Conservation (phyloP, 2,888 invertebrate genomes). For the Ochropleura plecta region DNA sequence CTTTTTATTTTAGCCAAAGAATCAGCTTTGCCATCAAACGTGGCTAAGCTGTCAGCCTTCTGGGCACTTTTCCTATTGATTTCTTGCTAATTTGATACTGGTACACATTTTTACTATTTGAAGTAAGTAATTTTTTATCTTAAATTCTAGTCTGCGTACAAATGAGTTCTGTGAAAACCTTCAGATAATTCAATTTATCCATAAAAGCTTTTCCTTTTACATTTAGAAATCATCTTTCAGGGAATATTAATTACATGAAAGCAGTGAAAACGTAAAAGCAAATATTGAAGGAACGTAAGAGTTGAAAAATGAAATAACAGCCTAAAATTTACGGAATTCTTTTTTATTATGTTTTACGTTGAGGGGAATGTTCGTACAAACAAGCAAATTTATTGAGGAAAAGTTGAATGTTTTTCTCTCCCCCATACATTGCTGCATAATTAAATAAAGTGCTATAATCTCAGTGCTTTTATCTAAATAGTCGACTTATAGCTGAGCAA, state of each 20-base stretch:
- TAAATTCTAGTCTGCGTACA: not conserved
- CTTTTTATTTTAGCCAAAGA: too few species aligned
- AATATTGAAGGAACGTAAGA: constrained; percentile 41
- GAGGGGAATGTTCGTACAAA: constrained; percentile 42
- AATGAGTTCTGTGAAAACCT: not conserved
- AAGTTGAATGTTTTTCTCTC: constrained; percentile 53
- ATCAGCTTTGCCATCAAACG: too few species aligned
- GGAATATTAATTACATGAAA: constrained; percentile 23
- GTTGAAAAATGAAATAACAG: constrained; percentile 42
- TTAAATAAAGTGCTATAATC: constrained; percentile 59
- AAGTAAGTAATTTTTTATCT: too few species aligned
- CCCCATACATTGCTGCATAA: constrained; percentile 48
- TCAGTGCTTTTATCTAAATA: constrained; percentile 42
- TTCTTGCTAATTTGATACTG: too few species aligned
- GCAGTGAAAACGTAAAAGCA: constrained; percentile 20
- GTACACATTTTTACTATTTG: too few species aligned
- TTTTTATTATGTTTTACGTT: constrained; percentile 52
- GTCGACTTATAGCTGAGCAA: constrained; percentile 43
- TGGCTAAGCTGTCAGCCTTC: too few species aligned
- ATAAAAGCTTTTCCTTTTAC: constrained; percentile 24
- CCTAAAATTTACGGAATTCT: constrained; percentile 21
- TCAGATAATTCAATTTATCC: constrained; percentile 4
- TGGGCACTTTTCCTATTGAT: too few species aligned
- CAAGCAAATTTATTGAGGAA: constrained; percentile 63
- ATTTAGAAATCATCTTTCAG: constrained; percentile 14